phyloP scores from a whole-genome alignment of 1,140 invertebrate genomes.

The Drosophila pruinosa region DNA sequence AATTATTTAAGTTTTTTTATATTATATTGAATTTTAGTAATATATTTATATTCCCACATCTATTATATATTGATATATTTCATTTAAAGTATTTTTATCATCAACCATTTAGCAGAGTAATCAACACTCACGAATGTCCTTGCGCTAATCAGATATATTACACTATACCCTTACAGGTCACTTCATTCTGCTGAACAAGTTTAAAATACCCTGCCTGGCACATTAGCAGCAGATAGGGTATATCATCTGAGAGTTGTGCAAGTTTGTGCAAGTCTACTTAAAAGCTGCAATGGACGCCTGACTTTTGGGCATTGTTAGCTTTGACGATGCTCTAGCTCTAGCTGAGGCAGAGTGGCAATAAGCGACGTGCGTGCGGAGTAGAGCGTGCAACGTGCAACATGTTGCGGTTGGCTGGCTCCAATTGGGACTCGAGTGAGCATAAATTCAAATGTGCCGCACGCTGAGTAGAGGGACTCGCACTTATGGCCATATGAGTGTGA shows the following conservation, averaged over 20 bases:
- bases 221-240: background rate
- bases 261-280: conserved; percentile 12
- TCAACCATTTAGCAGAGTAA: background rate
- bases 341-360: background rate
- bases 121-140: background rate
- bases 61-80: too few species aligned
- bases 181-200: background rate
- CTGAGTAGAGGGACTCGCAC: conserved; percentile 11
- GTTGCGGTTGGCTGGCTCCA: conserved; percentile 71
- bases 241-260: conserved; percentile 2
- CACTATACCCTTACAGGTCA: background rate
- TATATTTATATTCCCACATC: too few species aligned
- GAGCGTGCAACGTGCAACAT: conserved; percentile 60
- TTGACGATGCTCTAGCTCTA: conserved; percentile 24
- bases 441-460: conserved; percentile 68
- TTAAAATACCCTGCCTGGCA: background rate
- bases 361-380: conserved; percentile 24
- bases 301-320: conserved; percentile 42
- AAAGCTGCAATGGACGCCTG: background rate
- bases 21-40: background rate
- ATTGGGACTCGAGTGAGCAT: conserved; percentile 77
- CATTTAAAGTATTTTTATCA: too few species aligned
- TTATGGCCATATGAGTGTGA: conserved; percentile 36
- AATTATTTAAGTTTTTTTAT: background rate
- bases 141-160: background rate